These are phyloP conservation scores for Chromoteleia sp. DNA, from an alignment of 2,888 invertebrate species.

Conservation along the genomic window DNA sequence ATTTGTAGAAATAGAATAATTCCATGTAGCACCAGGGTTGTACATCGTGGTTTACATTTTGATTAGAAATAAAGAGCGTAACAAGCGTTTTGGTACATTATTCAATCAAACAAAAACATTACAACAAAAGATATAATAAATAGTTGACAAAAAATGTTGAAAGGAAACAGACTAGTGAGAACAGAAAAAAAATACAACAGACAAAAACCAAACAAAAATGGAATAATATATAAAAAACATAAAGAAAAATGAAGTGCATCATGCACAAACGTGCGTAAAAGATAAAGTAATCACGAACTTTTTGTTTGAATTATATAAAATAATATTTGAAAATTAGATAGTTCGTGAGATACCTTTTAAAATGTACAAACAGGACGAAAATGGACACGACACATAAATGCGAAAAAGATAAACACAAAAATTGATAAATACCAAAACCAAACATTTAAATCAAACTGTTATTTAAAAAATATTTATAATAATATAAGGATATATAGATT, in stretches of 20 bases:
- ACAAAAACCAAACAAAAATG: too few species aligned
- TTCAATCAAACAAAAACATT: conserved; percentile 22
- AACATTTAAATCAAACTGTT: conserved; percentile 26
- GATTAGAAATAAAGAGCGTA: conserved; percentile 76
- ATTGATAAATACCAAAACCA: conserved; percentile 57
- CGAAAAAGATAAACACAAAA: conserved; percentile 64
- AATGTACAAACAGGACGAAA: conserved; percentile 66
- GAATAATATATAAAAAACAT: conserved; percentile 24
- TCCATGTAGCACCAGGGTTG: conserved; percentile 84
- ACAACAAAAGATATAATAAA: conserved; percentile 34
- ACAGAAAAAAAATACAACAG: neutral
- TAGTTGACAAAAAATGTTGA: neutral
- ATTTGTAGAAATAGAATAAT: conserved; percentile 81
- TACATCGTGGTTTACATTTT: conserved; percentile 78
- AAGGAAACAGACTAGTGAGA: neutral
- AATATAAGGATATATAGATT: conserved; percentile 20
- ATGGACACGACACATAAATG: conserved; percentile 66
- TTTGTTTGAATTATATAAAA: conserved; percentile 10
- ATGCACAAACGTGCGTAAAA: conserved; percentile 70
- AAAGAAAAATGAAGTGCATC: conserved; percentile 68
- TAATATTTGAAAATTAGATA: conserved; percentile 1
- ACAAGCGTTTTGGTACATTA: conserved; percentile 63
- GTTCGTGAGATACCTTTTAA: conserved; percentile 50
- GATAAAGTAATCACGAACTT: conserved; percentile 45
- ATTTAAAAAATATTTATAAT: neutral